Conservation (phyloP, 2,113 vertebrate species). For the Ciconia stormi region DNA sequence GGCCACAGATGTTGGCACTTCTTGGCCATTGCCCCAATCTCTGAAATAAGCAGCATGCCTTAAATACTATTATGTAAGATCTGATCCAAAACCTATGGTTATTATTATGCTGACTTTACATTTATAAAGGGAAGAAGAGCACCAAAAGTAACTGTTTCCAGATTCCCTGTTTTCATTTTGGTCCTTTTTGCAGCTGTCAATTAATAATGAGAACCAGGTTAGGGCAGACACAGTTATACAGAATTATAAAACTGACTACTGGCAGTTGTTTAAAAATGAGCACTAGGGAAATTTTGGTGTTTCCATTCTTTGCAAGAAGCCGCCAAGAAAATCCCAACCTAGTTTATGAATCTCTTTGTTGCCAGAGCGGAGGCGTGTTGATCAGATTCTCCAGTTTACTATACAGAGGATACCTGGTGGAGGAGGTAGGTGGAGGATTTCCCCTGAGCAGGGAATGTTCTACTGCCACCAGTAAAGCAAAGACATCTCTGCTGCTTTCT, state of each 20-base stretch:
- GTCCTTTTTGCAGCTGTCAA: not conserved
- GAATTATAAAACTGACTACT: not conserved
- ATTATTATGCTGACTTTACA: not conserved
- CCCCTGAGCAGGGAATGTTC: not conserved
- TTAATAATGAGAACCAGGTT: not conserved
- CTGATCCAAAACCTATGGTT: not conserved
- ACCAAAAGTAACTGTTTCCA: not conserved
- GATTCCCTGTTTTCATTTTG: not conserved
- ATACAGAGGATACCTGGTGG: not conserved
- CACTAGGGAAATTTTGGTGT: not conserved
- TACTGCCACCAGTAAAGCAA: not conserved
- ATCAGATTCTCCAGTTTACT: not conserved
- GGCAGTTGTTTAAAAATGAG: not conserved
- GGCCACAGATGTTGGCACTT: not conserved
- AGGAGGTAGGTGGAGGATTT: slow-evolving; percentile 4
- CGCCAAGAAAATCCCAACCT: not conserved
- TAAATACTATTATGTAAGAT: not conserved
- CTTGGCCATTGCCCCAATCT: not conserved
- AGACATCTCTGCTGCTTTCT: not conserved
- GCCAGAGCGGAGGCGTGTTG: not conserved
- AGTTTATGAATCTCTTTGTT: not conserved
- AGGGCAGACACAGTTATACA: not conserved
- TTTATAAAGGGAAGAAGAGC: not conserved
- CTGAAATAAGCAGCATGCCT: not conserved
- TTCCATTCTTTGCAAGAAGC: not conserved